These are phyloP conservation scores for Helicoverpa assulta DNA, from an alignment of 2,888 invertebrate species.

Conservation along the genomic window DNA sequence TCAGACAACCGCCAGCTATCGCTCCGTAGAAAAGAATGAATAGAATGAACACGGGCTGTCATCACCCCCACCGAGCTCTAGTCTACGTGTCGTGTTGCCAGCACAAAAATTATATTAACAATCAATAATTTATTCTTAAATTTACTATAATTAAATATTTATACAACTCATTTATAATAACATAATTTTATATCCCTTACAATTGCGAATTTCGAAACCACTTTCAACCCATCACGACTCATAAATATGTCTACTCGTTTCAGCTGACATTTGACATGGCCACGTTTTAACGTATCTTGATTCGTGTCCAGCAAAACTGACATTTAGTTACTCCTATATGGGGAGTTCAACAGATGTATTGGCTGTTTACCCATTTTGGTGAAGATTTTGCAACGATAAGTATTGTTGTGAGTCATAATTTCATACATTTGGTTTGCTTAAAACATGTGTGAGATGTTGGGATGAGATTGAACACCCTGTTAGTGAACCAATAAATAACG, in stretches of 20 bases:
- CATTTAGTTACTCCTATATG: constrained; percentile 71
- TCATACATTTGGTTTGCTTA: constrained; percentile 8
- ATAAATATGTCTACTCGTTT: constrained; percentile 32
- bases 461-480: constrained; percentile 15
- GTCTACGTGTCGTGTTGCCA: too few relatives aligned
- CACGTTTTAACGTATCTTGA: constrained; percentile 45
- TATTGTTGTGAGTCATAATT: constrained; percentile 29
- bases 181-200: too few relatives aligned
- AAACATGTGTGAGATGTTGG: constrained; percentile 14
- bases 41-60: too few relatives aligned
- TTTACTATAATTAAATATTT: too few relatives aligned
- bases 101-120: too few relatives aligned
- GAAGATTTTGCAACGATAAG: constrained; percentile 53
- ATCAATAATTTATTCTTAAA: too few relatives aligned
- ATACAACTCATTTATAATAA: too few relatives aligned
- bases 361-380: constrained; percentile 49
- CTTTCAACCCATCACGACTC: constrained; percentile 49
- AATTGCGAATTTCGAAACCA: constrained; percentile 33
- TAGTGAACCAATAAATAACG: constrained; percentile 5
- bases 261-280: constrained; percentile 59
- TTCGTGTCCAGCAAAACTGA: constrained; percentile 64
- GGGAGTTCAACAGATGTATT: constrained; percentile 50
- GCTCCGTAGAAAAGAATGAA: too few relatives aligned
- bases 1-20: too few relatives aligned
- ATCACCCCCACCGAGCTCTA: too few relatives aligned